Base-by-base conservation (phyloP, 2,888 invertebrate species). In the Stratiomys singularior region DNA sequence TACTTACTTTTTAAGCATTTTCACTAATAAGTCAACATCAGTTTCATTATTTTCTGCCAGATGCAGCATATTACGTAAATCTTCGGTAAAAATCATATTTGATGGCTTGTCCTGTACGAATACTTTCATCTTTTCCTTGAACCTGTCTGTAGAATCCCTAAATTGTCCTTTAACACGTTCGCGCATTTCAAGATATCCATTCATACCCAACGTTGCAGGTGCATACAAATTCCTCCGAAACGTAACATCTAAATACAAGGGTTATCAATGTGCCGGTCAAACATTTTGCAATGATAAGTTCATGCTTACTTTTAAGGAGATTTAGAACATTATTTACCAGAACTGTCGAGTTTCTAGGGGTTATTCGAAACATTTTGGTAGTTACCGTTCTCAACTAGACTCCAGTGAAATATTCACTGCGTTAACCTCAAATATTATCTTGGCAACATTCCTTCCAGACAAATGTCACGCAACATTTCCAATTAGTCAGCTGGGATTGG, bases 51-150 rank as follows among this genome's bases (percentile, higher is more conserved):
- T 89, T 79, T 92, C 90, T 1, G 90, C 90, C 76, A 95, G 85
- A 83, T 95, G 92, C 3, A 93, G 84, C 91, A 95, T 93, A 84
- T 93, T 93, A 85, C 95, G 95, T 13, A 96, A 87, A 86, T 96
- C 96, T 87, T 95, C 95, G 5, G 95, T 94, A 83, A 95, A 96
- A 80, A 96, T 90, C 90, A 94, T 91, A 81, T 89, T 90, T 0
- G 85, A 81, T 0, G 88, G 85, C 0, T 89, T 86, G 18, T 90
- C 88, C 1, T 86, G 81, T 0, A 90, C 87, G 84, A 91, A 92
- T 76, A 92, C 90, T 13, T 82, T 85, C 94, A 96, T 94, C 87
- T 94, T 93, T 0, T 84, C 82, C 78, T 89, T 89, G 84, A 95
- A 95, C 80, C 91, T 91, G 0, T 92, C 92, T 37, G 88, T 84